These are phyloP conservation scores for Pogona vitticeps DNA, from an alignment of 2,113 vertebrate genomes.

Conservation along the genomic window DNA sequence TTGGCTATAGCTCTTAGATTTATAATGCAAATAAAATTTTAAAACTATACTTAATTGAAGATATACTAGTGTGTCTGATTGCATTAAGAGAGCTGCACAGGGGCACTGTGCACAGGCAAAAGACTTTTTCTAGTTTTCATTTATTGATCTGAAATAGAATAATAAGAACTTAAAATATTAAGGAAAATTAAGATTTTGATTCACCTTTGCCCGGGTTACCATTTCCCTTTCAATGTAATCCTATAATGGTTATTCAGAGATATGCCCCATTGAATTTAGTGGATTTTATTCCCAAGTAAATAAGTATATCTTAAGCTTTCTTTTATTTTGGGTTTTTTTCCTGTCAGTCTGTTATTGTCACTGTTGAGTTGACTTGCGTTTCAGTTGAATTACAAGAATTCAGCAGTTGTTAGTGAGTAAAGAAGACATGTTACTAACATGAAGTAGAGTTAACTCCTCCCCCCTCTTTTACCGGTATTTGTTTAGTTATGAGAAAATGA, in stretches of 20 bases:
- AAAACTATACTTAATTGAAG: not conserved
- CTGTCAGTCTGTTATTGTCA: not conserved
- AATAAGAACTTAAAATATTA: not conserved
- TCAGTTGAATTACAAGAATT: not conserved
- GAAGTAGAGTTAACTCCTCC: not conserved
- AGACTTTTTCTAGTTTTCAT: no score
- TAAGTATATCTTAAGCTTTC: not conserved
- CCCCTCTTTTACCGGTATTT: not conserved
- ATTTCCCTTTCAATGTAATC: not conserved
- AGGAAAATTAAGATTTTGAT: not conserved
- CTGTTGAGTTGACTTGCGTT: not conserved
- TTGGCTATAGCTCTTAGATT: not conserved
- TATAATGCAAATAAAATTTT: not conserved
- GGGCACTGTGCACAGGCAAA: not conserved
- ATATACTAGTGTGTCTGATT: no score
- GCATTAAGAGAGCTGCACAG: not conserved
- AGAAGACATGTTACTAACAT: constrained; percentile 1
- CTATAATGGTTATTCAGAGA: not conserved
- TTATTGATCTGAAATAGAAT: not conserved
- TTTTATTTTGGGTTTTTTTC: not conserved
- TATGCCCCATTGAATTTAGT: not conserved
- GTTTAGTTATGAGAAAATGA: not conserved
- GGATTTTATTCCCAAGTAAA: not conserved
- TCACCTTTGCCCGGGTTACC: not conserved
- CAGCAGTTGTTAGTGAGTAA: not conserved